Conservation (phyloP, 2,888 invertebrate genomes). For the Halictus ligatus region DNA sequence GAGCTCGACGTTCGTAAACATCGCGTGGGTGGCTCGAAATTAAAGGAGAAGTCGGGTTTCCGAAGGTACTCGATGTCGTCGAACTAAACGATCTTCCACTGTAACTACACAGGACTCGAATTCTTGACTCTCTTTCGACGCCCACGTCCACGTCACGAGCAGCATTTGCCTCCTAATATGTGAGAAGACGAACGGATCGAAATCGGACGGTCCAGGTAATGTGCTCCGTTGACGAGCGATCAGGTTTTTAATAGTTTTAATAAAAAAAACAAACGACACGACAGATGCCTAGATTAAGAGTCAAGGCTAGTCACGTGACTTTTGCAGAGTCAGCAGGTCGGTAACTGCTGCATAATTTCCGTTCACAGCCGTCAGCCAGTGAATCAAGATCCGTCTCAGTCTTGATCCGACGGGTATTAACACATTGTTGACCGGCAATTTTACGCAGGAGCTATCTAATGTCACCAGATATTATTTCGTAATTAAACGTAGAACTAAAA, state of each 20-base stretch:
- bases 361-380: no score
- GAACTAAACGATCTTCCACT: not conserved
- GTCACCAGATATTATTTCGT: no score
- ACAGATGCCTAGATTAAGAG: no score
- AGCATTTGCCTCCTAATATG: constrained; percentile 8
- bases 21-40: constrained; percentile 33
- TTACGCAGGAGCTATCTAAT: no score
- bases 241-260: not conserved
- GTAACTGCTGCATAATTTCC: no score
- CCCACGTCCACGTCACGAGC: not conserved
- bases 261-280: no score
- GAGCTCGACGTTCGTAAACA: constrained; percentile 19
- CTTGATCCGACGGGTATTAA: no score
- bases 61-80: constrained; percentile 4
- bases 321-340: no score
- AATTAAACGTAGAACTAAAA: no score
- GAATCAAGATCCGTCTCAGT: no score
- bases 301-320: no score
- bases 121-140: not conserved
- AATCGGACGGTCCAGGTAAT: not conserved
- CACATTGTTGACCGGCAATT: no score
- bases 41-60: constrained; percentile 18
- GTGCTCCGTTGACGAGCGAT: not conserved
- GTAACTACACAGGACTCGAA: not conserved
- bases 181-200: not conserved